Evolutionary conservation across 1,140 invertebrate genomes (phyloP).

Genomic region (Apis laboriosa): DNA sequence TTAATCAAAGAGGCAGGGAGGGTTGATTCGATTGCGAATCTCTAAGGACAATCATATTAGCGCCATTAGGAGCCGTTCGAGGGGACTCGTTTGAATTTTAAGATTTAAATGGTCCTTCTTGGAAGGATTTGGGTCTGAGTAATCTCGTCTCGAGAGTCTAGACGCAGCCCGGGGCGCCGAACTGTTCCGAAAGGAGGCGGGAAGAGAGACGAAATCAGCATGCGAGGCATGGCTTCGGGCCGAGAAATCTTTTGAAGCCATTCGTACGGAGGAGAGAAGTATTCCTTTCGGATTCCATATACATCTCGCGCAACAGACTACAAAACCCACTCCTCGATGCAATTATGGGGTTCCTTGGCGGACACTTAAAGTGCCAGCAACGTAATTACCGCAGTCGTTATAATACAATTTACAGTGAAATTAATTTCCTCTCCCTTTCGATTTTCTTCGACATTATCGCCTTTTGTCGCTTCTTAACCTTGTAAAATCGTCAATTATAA

Average conservation of each 20-base stretch:
- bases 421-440: background rate
- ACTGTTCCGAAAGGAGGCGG: conserved; percentile 28
- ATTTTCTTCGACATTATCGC: too few relatives aligned
- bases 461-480: background rate
- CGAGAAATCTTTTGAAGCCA: conserved; percentile 40
- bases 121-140: conserved; percentile 46
- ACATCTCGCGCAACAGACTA: conserved; percentile 18
- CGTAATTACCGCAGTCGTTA: conserved; percentile 33
- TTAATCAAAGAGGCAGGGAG: background rate
- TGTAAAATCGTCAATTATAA: background rate
- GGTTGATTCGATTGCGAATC: conserved; percentile 7
- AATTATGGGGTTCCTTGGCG: conserved; percentile 30
- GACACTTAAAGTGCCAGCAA: conserved; percentile 30
- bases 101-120: conserved; percentile 51
- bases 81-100: conserved; percentile 39
- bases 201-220: conserved; percentile 42
- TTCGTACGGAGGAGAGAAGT: background rate
- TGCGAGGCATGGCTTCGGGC: conserved; percentile 41
- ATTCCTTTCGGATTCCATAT: conserved; percentile 10
- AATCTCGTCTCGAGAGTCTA: conserved; percentile 49
- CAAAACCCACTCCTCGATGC: conserved; percentile 19
- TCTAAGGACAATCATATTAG: conserved; percentile 29
- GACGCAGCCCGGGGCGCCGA: conserved; percentile 43
- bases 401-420: conserved; percentile 24
- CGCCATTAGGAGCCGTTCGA: conserved; percentile 37